phyloP scores from a whole-genome alignment of 2,797 vertebrate species.

The Harpagifer antarcticus region DNA sequence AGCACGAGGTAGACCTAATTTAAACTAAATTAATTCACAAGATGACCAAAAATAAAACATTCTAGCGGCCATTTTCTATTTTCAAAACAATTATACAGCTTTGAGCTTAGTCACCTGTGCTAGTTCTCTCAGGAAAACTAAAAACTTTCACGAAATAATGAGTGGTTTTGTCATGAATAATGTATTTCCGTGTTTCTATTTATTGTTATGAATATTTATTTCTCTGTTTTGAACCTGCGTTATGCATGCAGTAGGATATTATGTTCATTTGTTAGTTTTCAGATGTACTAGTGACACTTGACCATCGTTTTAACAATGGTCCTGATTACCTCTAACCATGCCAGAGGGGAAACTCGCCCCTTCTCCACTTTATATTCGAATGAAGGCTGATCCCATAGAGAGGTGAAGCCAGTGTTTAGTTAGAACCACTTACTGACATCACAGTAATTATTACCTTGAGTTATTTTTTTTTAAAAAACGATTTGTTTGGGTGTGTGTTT shows the following conservation, averaged over 20 bases:
- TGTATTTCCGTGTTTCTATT: neutral
- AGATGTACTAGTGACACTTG: neutral
- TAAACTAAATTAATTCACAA: neutral
- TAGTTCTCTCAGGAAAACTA: neutral
- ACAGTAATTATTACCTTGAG: constrained; percentile 19
- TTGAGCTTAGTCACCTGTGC: neutral
- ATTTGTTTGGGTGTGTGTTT: neutral
- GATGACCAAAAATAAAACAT: neutral
- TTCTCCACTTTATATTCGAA: constrained; percentile 12
- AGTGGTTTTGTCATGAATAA: neutral
- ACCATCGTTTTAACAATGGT: constrained; percentile 15
- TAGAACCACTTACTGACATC: constrained; percentile 1
- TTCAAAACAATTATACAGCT: neutral
- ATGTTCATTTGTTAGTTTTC: constrained; percentile 4
- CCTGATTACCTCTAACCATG: neutral
- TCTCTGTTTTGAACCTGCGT: neutral
- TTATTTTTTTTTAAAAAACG: neutral
- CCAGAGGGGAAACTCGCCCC: neutral
- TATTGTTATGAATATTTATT: neutral
- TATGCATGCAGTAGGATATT: neutral
- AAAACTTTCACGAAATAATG: neutral
- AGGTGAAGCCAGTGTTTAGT: neutral
- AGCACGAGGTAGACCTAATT: neutral
- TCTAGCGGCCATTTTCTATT: neutral
- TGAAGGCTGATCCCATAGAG: neutral